Evolutionary conservation across 2,113 vertebrate species (phyloP), one percentile per base, ranked within the genome.

Genomic region (Tychaedon coryphoeus): DNA sequence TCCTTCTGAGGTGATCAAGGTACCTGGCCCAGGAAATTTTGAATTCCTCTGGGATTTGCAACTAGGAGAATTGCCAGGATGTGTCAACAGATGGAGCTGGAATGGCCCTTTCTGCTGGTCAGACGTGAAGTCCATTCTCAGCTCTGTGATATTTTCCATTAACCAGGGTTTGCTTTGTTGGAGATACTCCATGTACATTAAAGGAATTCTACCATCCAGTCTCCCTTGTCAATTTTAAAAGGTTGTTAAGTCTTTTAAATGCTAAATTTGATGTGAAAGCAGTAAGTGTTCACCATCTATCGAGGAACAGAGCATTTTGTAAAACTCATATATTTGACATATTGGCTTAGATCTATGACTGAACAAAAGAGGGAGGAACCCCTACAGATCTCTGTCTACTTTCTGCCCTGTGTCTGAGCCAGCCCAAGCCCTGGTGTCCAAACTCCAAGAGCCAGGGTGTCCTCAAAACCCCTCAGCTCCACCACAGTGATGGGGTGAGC

Each of bases 401-500:
- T 45, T 51, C n/a, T 75, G 28, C 28, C 53, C 62, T 3, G 0
- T 73, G 29, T 25, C 65, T 78, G 45, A 78, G 45, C 40, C 79
- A 74, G 24, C 19, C 20, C 29, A 51, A 77, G 56, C 5, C 33
- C 60, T 16, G 33, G 14, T 54, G 40, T 26, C 29, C 3, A 5
- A 77, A 25, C 2, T 33, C 25, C 8, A 12, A 38, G 33, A 60
- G 23, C 19, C 2, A 1, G 3, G 19, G 2, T 60, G 36, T 34
- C 45, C 65, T 60, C 0, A 0, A 61, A 42, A 74, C 14, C 29
- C 1, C 1, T 12, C 18, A 48, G 26, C n/a, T 61, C 51, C 62
- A 31, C 31, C 12, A 6, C 1, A 0, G 1, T n/a, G 28, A 25
- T 53, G 42, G 71, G 19, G 10, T 0, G 0, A 57, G 19, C 12